These are phyloP conservation scores for Chaenogobius annularis DNA, from an alignment of 2,113 vertebrate species.

Conservation along the genomic window DNA sequence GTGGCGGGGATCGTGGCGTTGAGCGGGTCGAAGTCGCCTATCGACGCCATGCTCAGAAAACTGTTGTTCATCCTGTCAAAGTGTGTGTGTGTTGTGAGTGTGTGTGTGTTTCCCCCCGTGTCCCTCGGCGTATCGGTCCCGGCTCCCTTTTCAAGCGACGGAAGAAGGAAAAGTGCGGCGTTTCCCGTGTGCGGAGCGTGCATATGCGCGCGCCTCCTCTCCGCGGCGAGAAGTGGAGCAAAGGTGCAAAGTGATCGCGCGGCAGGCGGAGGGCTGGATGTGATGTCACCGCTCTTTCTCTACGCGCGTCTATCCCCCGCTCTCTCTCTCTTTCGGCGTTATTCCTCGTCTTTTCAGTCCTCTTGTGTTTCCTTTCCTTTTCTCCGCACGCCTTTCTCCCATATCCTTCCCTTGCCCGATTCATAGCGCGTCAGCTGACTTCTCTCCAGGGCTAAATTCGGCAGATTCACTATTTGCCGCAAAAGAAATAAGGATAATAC, in stretches of 20 bases:
- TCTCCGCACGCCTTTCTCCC: slow-evolving; percentile 5
- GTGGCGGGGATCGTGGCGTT: slow-evolving; percentile 87
- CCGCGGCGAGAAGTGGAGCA: slow-evolving; percentile 52
- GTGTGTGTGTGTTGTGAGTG: too few species aligned
- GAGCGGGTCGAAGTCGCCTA: slow-evolving; percentile 86
- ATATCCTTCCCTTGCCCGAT: slow-evolving; percentile 12
- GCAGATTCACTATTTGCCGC: slow-evolving; percentile 13
- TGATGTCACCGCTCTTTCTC: slow-evolving; percentile 56
- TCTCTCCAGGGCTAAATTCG: slow-evolving; percentile 11
- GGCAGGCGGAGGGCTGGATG: slow-evolving; percentile 35
- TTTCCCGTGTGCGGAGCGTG: slow-evolving; percentile 1
- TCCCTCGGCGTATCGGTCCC: slow-evolving; percentile 18
- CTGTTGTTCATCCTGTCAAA: slow-evolving; percentile 70
- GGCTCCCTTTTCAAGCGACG: slow-evolving; percentile 37
- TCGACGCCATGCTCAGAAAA: slow-evolving; percentile 83
- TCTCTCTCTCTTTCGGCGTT: background rate
- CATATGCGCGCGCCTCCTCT: slow-evolving; percentile 34
- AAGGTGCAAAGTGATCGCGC: slow-evolving; percentile 28
- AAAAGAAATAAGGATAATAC: slow-evolving; percentile 18
- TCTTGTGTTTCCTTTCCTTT: slow-evolving; percentile 4
- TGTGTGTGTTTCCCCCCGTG: background rate
- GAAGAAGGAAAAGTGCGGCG: slow-evolving; percentile 8
- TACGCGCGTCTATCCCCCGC: background rate
- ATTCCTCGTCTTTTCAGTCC: background rate
- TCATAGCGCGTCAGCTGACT: slow-evolving; percentile 17